phyloP scores from a whole-genome alignment of 2,888 invertebrate species.

The Pyrochroa serraticornis region DNA sequence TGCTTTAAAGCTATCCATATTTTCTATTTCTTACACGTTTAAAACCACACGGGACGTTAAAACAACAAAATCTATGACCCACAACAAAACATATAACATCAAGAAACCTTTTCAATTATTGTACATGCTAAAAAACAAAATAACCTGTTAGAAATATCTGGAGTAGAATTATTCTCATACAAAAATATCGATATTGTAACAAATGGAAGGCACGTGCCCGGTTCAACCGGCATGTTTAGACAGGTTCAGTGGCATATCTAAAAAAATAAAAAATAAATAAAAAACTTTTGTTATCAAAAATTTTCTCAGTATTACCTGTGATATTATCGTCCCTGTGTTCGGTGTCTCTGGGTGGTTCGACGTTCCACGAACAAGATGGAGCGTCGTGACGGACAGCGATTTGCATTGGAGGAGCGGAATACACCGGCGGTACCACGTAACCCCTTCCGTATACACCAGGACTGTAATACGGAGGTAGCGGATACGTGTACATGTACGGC shows the following conservation, averaged over 20 bases:
- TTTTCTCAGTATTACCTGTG: slow-evolving; percentile 57
- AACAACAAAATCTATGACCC: slow-evolving; percentile 22
- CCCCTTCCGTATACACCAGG: slow-evolving; percentile 44
- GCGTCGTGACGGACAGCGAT: slow-evolving; percentile 54
- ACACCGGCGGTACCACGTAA: slow-evolving; percentile 49
- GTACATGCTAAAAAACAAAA: no score
- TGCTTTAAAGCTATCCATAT: slow-evolving; percentile 35
- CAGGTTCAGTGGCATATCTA: slow-evolving; percentile 89
- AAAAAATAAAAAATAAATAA: slow-evolving; percentile 51
- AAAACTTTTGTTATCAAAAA: neutral
- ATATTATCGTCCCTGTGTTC: slow-evolving; percentile 66
- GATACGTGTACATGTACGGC: slow-evolving; percentile 55
- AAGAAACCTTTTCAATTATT: neutral
- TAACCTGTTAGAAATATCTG: neutral
- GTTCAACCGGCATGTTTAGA: slow-evolving; percentile 78
- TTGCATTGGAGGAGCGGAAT: slow-evolving; percentile 58
- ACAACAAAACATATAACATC: slow-evolving; percentile 22
- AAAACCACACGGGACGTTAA: slow-evolving; percentile 14
- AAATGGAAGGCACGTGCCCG: slow-evolving; percentile 48
- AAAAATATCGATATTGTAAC: slow-evolving; percentile 26
- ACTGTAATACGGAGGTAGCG: slow-evolving; percentile 51
- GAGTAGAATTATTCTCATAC: slow-evolving; percentile 15
- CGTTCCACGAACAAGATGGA: slow-evolving; percentile 64
- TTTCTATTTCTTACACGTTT: slow-evolving; percentile 13
- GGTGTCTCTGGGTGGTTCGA: slow-evolving; percentile 54